Conservation (phyloP, 1,140 invertebrate genomes). For the Nymphalis io region DNA sequence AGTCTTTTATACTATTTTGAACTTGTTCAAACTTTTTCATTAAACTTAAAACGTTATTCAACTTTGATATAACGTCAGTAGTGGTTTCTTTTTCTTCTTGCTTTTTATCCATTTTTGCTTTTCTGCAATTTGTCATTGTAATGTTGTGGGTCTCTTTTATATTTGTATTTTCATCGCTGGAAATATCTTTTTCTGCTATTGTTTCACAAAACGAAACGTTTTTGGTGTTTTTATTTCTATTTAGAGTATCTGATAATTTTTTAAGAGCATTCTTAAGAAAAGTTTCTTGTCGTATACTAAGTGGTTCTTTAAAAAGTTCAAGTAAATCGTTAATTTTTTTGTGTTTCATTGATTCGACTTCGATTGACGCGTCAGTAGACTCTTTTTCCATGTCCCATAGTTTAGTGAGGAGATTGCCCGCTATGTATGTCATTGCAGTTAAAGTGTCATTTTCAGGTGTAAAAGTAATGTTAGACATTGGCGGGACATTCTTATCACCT, state of each 20-base stretch:
- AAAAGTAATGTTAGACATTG: constrained; percentile 70
- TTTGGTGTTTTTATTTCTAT: constrained; percentile 55
- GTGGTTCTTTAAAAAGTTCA: constrained; percentile 70
- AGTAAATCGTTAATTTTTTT: constrained; percentile 69
- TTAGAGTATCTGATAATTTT: constrained; percentile 56
- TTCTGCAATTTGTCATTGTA: constrained; percentile 32
- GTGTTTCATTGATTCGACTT: constrained; percentile 65
- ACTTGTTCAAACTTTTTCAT: constrained; percentile 61
- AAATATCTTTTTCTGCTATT: constrained; percentile 40
- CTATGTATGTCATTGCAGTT: constrained; percentile 70
- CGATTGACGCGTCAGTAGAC: constrained; percentile 46
- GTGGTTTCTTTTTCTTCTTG: constrained; percentile 26
- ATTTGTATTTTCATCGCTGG: constrained; percentile 24
- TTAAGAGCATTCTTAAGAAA: constrained; percentile 69
- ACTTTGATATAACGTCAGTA: constrained; percentile 48
- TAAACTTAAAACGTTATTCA: constrained; percentile 58
- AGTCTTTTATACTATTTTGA: constrained; percentile 46
- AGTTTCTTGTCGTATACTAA: constrained; percentile 65
- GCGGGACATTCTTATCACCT: constrained; percentile 54
- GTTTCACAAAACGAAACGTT: constrained; percentile 63
- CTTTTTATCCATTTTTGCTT: constrained; percentile 22
- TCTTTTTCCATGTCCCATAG: constrained; percentile 72
- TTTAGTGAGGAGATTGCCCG: constrained; percentile 70
- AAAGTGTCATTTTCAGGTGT: constrained; percentile 73
- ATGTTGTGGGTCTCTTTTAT: constrained; percentile 25